A percentile compares a stretch with the other conserved stretches of the same genome.
phyloP scores from a whole-genome alignment of 2,113 vertebrate species.

The Malurus melanocephalus region DNA sequence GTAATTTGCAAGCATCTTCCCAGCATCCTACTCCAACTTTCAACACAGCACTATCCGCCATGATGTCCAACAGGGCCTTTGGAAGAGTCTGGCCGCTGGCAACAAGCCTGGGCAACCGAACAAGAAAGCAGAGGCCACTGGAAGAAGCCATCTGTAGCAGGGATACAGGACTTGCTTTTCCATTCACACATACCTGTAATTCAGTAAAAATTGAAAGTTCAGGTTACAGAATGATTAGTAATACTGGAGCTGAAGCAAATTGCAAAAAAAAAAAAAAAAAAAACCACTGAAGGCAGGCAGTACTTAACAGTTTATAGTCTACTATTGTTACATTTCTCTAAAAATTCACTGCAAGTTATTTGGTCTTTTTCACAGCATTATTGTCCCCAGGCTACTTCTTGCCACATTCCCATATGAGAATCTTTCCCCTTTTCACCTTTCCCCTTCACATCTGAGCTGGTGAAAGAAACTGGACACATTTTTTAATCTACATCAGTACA shows the following conservation, averaged over 20 bases:
- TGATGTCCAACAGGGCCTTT: constrained; percentile 77
- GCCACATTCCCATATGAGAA: neutral
- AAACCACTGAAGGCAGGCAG: neutral
- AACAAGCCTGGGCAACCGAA: constrained; percentile 82
- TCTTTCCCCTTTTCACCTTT: neutral
- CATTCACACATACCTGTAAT: constrained; percentile 84
- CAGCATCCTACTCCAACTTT: constrained; percentile 94
- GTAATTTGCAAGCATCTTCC: constrained; percentile 88
- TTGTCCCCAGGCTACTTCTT: neutral
- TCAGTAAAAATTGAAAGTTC: neutral
- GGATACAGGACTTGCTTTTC: constrained; percentile 80
- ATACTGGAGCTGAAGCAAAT: neutral
- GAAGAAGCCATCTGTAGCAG: constrained; percentile 88
- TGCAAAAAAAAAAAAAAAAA: neutral
- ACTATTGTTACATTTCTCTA: neutral
- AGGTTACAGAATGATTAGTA: neutral
- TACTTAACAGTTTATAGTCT: neutral
- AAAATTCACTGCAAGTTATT: neutral
- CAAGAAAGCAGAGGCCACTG: constrained; percentile 84
- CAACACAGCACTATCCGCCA: constrained; percentile 79
- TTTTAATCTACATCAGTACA: neutral
- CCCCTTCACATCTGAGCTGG: neutral
- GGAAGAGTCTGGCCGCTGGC: constrained; percentile 72
- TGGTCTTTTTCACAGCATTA: neutral
- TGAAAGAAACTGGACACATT: neutral